A percentile compares a stretch with the other conserved stretches of the same genome.
phyloP scores from a whole-genome alignment of 1,140 invertebrate species.

The Semibalanus balanoides region DNA sequence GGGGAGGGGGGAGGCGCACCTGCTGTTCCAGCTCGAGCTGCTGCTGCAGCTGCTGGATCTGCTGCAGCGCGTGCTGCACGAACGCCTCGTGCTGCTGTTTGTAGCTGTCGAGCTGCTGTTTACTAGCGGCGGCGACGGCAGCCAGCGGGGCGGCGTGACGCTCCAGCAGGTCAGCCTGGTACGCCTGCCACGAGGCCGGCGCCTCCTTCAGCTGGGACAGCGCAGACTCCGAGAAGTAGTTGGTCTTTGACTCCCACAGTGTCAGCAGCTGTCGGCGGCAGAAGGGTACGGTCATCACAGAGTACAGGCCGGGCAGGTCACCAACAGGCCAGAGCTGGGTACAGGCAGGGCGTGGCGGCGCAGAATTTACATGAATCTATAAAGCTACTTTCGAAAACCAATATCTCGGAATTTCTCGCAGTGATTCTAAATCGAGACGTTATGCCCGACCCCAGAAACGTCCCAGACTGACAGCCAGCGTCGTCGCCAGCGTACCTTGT shows the following conservation, averaged over 20 bases:
- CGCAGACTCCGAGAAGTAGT: conserved; percentile 73
- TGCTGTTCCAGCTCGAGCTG: conserved; percentile 58
- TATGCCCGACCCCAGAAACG: no score
- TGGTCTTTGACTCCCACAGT: conserved; percentile 89
- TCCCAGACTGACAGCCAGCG: not conserved
- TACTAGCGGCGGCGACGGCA: conserved; percentile 51
- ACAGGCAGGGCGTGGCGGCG: no score
- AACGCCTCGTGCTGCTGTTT: conserved; percentile 92
- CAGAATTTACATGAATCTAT: no score
- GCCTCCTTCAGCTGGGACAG: conserved; percentile 70
- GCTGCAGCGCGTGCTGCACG: conserved; percentile 68
- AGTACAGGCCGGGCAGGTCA: no score
- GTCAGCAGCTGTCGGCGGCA: conserved; percentile 47
- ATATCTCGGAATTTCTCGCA: no score
- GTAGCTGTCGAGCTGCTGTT: conserved; percentile 46
- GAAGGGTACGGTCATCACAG: no score
- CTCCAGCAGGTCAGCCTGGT: conserved; percentile 63
- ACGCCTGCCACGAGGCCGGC: conserved; percentile 60
- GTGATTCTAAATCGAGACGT: no score
- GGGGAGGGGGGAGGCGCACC: no score
- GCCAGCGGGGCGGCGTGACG: conserved; percentile 59
- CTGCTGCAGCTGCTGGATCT: conserved; percentile 60
- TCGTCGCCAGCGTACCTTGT: conserved; percentile 43
- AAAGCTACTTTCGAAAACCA: no score
- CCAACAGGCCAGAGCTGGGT: no score